A percentile compares a stretch with the other conserved stretches of the same genome.
phyloP scores from a whole-genome alignment of 2,113 vertebrate genomes.

The Ia io region DNA sequence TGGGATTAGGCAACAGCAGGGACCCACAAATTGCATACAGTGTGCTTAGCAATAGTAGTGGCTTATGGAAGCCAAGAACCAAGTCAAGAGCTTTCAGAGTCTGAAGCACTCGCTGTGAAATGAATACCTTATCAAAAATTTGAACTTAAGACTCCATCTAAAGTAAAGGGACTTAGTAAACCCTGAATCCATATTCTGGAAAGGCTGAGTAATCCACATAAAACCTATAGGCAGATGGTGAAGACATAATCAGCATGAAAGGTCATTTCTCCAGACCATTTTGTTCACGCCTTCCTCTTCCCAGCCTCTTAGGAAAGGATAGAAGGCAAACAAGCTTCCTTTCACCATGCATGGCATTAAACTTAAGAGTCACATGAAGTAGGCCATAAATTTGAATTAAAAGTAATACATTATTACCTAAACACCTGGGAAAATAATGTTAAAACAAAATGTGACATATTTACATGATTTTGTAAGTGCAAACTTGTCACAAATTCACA shows the following conservation, averaged over 20 bases:
- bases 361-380: conserved; percentile 57
- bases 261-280: background rate
- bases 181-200: background rate
- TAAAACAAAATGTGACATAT: conserved; percentile 85
- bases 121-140: background rate
- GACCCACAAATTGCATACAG: background rate
- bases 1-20: background rate
- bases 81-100: background rate
- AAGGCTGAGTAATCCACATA: background rate
- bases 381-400: conserved; percentile 66
- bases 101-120: background rate
- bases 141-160: background rate
- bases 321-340: background rate
- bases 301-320: background rate
- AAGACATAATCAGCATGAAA: background rate
- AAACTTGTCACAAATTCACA: conserved; percentile 92
- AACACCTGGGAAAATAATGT: conserved; percentile 80
- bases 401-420: conserved; percentile 79
- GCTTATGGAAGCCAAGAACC: background rate
- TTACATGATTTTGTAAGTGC: conserved; percentile 91
- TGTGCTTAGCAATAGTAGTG: conserved; percentile 32
- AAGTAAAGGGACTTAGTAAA: background rate
- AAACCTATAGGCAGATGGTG: background rate
- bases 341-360: conserved; percentile 29
- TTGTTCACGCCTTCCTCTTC: background rate